phyloP scores from a whole-genome alignment of 1,140 invertebrate species.

The Tetramorium parvispinum region DNA sequence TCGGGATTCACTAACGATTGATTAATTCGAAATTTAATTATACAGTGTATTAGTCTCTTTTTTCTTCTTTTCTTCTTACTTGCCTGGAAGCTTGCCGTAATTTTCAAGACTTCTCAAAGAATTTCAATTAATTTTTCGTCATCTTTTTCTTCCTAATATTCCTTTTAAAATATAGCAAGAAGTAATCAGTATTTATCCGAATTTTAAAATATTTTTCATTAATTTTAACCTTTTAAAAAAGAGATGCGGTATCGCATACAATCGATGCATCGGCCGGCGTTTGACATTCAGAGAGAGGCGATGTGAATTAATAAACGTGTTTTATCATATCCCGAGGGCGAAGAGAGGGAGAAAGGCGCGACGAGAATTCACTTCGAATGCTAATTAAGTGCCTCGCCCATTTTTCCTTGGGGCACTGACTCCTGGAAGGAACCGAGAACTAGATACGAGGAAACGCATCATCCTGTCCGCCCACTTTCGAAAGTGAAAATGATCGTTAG shows the following conservation, averaged over 20 bases:
- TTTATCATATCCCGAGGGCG: conserved; percentile 17
- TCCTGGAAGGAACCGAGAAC: conserved; percentile 17
- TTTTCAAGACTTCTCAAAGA: neutral
- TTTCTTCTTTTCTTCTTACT: neutral
- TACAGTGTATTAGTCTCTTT: neutral
- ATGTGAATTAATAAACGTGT: conserved; percentile 47
- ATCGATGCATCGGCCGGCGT: conserved; percentile 6
- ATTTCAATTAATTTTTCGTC: neutral
- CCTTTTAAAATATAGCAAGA: neutral
- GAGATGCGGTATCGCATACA: neutral
- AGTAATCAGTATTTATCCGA: neutral
- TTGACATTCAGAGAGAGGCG: conserved; percentile 38
- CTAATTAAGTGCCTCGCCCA: conserved; percentile 78
- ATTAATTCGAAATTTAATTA: conserved; percentile 23
- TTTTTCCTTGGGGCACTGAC: conserved; percentile 62
- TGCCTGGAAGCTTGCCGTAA: neutral
- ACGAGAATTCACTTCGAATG: conserved; percentile 77
- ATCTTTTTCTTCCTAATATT: neutral
- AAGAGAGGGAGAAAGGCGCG: conserved; percentile 65
- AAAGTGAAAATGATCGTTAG: conserved; percentile 69
- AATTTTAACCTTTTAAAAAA: conserved; percentile 2
- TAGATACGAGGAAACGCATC: neutral
- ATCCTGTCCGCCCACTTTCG: conserved; percentile 54
- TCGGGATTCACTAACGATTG: neutral
- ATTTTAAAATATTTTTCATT: neutral